Evolutionary conservation across 2,888 invertebrate species (phyloP).

Genomic region (Teinopalpus imperialis): DNA sequence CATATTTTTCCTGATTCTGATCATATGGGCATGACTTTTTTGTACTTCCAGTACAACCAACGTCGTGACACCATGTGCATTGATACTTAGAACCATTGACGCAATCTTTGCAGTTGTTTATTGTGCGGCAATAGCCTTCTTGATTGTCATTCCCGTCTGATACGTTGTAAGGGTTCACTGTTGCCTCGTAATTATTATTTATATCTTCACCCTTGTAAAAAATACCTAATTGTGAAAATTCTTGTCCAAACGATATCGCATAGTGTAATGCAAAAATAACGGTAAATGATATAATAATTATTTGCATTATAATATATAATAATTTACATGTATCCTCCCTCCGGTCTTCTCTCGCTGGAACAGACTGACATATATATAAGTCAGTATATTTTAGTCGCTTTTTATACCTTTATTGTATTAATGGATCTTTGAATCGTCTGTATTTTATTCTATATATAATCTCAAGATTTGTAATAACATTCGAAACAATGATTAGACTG

Average conservation of each 20-base stretch:
- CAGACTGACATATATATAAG: not conserved
- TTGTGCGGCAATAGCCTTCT: constrained; percentile 5
- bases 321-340: too few species aligned
- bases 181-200: constrained; percentile 4
- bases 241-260: not conserved
- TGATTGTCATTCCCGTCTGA: not conserved
- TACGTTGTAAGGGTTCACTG: not conserved
- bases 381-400: not conserved
- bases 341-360: too few species aligned
- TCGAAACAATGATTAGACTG: constrained; percentile 2
- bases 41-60: constrained; percentile 42
- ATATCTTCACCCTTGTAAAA: constrained; percentile 2
- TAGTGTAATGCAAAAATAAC: not conserved
- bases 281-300: constrained; percentile 1
- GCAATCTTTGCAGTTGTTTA: constrained; percentile 36
- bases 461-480: not conserved
- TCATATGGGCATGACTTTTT: constrained; percentile 35
- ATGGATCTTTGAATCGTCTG: too few species aligned
- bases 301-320: not conserved
- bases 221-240: not conserved
- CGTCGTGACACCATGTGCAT: constrained; percentile 52
- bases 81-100: constrained; percentile 35
- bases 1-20: constrained; percentile 22
- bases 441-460: constrained; percentile 1
- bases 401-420: not conserved